A percentile compares a stretch with the other conserved stretches of the same genome.
phyloP scores from a whole-genome alignment of 2,888 invertebrate genomes.

The Hymenopus coronatus region DNA sequence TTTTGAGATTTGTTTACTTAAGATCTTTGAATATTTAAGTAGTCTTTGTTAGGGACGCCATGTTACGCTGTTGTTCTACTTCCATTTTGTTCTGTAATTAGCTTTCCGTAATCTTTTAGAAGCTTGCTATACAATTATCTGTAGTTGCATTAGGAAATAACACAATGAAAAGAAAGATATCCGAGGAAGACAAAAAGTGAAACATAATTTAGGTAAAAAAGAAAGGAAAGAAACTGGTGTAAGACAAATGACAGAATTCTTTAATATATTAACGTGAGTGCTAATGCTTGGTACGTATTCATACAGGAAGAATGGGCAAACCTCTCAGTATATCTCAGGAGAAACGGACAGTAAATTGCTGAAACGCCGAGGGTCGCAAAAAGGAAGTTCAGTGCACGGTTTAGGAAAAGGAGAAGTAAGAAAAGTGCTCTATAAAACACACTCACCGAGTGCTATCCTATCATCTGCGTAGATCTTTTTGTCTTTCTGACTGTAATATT shows the following conservation, averaged over 20 bases:
- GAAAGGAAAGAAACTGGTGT: too few species aligned
- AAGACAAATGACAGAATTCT: not conserved
- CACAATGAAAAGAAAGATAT: not conserved
- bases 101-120: too few species aligned
- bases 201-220: not conserved
- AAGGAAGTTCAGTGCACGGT: not conserved
- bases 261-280: not conserved
- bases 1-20: too few species aligned
- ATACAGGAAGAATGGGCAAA: not conserved
- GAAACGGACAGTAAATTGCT: not conserved
- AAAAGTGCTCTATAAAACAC: slow-evolving; percentile 14
- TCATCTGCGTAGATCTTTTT: slow-evolving; percentile 11
- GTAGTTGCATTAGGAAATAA: too few species aligned
- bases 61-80: too few species aligned
- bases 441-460: slow-evolving; percentile 11
- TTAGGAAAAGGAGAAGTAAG: not conserved
- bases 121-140: too few species aligned
- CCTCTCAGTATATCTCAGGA: not conserved
- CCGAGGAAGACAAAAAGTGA: not conserved
- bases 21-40: too few species aligned
- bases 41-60: too few species aligned
- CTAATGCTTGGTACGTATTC: not conserved
- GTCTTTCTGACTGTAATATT: slow-evolving; percentile 2
- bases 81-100: too few species aligned
- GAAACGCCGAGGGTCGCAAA: not conserved